phyloP scores from a whole-genome alignment of 2,888 invertebrate species.

The Trichogramma dendrolimi region DNA sequence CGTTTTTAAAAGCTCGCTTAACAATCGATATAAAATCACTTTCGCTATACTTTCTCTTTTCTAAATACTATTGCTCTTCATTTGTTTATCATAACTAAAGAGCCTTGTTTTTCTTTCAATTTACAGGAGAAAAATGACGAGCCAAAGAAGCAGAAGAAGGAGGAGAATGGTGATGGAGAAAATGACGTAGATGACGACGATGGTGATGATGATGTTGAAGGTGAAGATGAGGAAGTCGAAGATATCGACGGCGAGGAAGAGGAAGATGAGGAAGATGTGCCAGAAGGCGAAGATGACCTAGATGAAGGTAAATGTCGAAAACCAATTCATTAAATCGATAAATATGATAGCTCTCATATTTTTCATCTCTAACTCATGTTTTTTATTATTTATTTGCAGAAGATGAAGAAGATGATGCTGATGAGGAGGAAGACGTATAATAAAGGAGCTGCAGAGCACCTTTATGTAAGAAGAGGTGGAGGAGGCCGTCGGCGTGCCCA shows the following conservation, averaged over 20 bases:
- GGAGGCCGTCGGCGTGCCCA: conserved; percentile 40
- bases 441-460: conserved; percentile 42
- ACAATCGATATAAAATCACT: too few species aligned
- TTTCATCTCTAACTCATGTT: neutral
- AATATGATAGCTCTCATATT: neutral
- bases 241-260: conserved; percentile 64
- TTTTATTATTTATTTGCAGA: conserved; percentile 35
- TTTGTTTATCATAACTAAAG: conserved; percentile 7
- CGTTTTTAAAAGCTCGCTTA: too few species aligned
- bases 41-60: too few species aligned
- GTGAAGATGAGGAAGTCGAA: conserved; percentile 63
- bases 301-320: conserved; percentile 44
- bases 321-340: neutral
- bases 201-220: conserved; percentile 62
- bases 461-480: conserved; percentile 47
- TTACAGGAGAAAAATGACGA: conserved; percentile 68
- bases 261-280: conserved; percentile 66
- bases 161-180: conserved; percentile 71
- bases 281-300: conserved; percentile 56
- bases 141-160: conserved; percentile 75
- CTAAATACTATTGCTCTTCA: neutral
- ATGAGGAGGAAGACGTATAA: conserved; percentile 51
- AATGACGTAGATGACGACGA: conserved; percentile 57
- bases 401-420: conserved; percentile 47
- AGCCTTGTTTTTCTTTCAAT: conserved; percentile 24